Base-by-base conservation (phyloP, 2,888 invertebrate genomes). In the Seira ritae region DNA sequence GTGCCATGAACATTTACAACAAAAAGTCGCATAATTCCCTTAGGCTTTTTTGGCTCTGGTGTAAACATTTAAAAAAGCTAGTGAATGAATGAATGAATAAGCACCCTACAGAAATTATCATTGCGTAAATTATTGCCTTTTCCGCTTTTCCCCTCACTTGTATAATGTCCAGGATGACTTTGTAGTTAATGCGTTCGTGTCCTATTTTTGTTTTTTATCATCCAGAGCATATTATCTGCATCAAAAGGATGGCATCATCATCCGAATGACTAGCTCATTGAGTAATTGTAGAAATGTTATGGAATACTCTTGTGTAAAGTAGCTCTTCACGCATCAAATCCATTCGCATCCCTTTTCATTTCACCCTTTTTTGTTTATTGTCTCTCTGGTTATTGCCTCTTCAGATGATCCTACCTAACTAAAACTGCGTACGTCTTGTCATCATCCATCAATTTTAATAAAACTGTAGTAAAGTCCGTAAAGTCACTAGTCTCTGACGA, bases 41-140 rank as follows among this genome's bases (percentile, higher is more conserved):
- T 73, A 83, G 77, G 77, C 20, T 6, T 17, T 10, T 20, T 66
- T 66, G 66, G 22, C 22, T 19, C 19, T 77, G 87, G 86, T 88
- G 87, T 87, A 88, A 88, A 88, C 87, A 88, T 85, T 87, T 88
- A 87, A 87, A 85, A 85, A 86, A 83, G 82, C 77, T 72, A 37
- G 83, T 85, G 74, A n/a, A n/a, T n/a, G n/a, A n/a, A n/a, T n/a
- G n/a, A n/a, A n/a, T n/a, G n/a, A n/a, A n/a, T n/a, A 85, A 88
- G 87, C 84, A 84, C 84, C 86, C 87, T 88, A 80, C 62, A 70
- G 66, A 77, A 83, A 83, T 83, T 83, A 83, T 78, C 68, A 78
- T 69, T 77, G 77, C 76, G 50, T 78, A 83, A 77, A 73, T 78
- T 76, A 78, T 62, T 77, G 68, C 68, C 82, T 73, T 77, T 77